A percentile compares a stretch with the other conserved stretches of the same genome.
Conservation (phyloP, 2,888 invertebrate species). For the Drosophila borborema region DNA sequence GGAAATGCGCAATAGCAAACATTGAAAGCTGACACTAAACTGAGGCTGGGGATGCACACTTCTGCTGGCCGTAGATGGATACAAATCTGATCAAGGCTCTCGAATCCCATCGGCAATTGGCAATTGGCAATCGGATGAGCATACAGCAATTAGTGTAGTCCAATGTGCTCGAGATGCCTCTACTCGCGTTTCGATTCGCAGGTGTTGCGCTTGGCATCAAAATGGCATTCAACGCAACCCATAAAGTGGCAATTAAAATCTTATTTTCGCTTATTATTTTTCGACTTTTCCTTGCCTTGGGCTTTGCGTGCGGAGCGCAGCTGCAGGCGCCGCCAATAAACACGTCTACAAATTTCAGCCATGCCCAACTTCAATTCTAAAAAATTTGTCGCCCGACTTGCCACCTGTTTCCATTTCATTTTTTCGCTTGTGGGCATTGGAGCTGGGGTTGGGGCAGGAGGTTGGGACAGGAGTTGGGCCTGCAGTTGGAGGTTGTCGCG, state of each 20-base stretch:
- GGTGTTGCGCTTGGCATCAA: slow-evolving; percentile 57
- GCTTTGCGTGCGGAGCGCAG: slow-evolving; percentile 32
- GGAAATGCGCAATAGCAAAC: slow-evolving; percentile 49
- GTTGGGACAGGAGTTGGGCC: neutral
- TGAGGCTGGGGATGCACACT: neutral
- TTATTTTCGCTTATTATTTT: slow-evolving; percentile 80
- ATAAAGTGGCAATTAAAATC: slow-evolving; percentile 80
- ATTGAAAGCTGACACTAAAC: slow-evolving; percentile 24
- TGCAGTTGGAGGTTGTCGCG: slow-evolving; percentile 33
- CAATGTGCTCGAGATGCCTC: slow-evolving; percentile 6
- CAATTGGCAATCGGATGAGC: slow-evolving; percentile 16
- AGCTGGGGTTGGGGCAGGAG: neutral
- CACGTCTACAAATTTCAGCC: slow-evolving; percentile 70
- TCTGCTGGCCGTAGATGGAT: neutral
- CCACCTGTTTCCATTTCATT: slow-evolving; percentile 68
- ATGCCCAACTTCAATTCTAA: slow-evolving; percentile 44
- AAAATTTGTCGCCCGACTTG: slow-evolving; percentile 68
- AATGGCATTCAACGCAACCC: slow-evolving; percentile 63
- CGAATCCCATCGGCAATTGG: slow-evolving; percentile 6
- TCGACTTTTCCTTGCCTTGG: slow-evolving; percentile 8
- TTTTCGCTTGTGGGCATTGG: slow-evolving; percentile 8
- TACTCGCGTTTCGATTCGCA: neutral
- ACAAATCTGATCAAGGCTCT: slow-evolving; percentile 17
- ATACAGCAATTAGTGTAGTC: slow-evolving; percentile 50
- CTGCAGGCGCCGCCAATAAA: slow-evolving; percentile 68